Percentiles rank a stretch among this genome's conserved stretches.
phyloP scores from a whole-genome alignment of 2,888 invertebrate species.

The Drosophila demipolita region DNA sequence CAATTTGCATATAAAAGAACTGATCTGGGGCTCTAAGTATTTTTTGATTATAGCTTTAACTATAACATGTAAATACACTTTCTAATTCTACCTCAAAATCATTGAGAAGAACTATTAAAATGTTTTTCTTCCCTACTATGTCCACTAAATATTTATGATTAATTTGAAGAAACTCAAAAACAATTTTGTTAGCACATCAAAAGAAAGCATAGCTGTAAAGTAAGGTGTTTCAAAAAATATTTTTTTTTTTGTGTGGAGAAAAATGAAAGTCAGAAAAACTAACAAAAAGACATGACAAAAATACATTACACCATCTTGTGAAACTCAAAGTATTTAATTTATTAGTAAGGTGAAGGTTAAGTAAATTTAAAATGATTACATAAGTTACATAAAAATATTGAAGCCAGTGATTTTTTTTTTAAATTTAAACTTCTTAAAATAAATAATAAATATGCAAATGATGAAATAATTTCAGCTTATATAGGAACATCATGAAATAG shows the following conservation, averaged over 20 bases:
- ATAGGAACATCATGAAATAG: too few species aligned
- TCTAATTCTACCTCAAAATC: neutral
- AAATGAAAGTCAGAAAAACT: slow-evolving; percentile 13
- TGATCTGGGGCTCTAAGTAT: neutral
- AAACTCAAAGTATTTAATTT: slow-evolving; percentile 9
- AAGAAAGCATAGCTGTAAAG: neutral
- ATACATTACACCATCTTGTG: slow-evolving; percentile 43
- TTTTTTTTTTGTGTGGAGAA: neutral
- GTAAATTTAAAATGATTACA: slow-evolving; percentile 18
- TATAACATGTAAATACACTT: neutral
- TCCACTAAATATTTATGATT: slow-evolving; percentile 5
- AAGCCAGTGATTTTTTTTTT: neutral
- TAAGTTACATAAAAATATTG: neutral
- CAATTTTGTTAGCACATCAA: slow-evolving; percentile 11
- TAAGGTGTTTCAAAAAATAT: neutral
- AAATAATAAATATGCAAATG: neutral
- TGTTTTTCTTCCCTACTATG: neutral
- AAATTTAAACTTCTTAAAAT: neutral
- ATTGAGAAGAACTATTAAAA: neutral
- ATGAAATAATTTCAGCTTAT: too few species aligned
- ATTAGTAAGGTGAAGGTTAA: slow-evolving; percentile 28
- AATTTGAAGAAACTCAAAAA: neutral
- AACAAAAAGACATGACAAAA: slow-evolving; percentile 50
- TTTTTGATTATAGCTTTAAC: neutral
- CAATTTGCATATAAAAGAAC: neutral